These are phyloP conservation scores for Trisateles emortualis DNA, from an alignment of 2,888 invertebrate genomes.

Conservation along the genomic window DNA sequence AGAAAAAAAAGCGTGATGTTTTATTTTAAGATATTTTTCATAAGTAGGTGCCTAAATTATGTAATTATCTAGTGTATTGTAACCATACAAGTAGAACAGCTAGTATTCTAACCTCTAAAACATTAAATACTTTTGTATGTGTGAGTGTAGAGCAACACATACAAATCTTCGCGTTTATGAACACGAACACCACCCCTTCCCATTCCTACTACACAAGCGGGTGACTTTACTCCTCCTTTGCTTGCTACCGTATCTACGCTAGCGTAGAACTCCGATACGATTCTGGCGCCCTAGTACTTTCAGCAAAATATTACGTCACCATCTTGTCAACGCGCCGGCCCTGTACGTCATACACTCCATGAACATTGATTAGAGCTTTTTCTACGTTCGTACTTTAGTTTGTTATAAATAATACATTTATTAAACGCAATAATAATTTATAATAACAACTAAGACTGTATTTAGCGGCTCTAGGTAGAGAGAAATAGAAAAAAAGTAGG, in stretches of 20 bases:
- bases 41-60: too few relatives aligned
- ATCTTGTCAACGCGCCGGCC: conserved; percentile 45
- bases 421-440: too few relatives aligned
- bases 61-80: too few relatives aligned
- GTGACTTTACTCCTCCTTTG: not conserved
- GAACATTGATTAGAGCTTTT: not conserved
- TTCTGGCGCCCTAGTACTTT: conserved; percentile 64
- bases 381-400: not conserved
- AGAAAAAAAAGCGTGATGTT: too few relatives aligned
- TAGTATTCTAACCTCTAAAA: too few relatives aligned
- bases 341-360: not conserved
- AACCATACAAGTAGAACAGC: too few relatives aligned
- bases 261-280: conserved; percentile 32
- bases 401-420: too few relatives aligned
- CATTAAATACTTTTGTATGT: too few relatives aligned
- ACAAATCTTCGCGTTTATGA: not conserved
- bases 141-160: not conserved
- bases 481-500: too few relatives aligned
- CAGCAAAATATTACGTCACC: conserved; percentile 69
- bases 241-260: not conserved
- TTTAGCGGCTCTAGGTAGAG: too few relatives aligned
- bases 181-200: not conserved
- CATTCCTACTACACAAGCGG: not conserved
- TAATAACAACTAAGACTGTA: too few relatives aligned
- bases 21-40: too few relatives aligned